Evolutionary conservation across 2,888 invertebrate genomes (phyloP), one percentile per base, ranked within the genome.

Genomic region (Conomelus anceps): DNA sequence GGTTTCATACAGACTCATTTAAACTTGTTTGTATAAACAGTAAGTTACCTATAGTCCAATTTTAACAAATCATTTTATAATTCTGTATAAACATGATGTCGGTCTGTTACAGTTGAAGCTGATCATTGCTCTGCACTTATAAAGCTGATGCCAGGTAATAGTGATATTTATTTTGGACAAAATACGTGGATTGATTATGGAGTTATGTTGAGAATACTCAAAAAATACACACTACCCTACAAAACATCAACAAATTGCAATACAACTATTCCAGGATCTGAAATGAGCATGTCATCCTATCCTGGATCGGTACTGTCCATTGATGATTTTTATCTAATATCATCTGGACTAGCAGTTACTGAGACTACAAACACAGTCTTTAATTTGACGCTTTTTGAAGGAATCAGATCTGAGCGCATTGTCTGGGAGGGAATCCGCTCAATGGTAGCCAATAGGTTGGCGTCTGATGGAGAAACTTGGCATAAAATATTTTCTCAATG

Each of bases 261-360:
- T 22, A 93, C 93, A 22, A 93, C 94, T 3, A 95, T 96, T 24
- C 95, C 97, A 0, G 96, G 96, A 0, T 94, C 94, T 41, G 95
- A 95, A 3, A 95, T 97, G 23, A 95, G 96, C 13, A 97, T 98
- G 93, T 96, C 97, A 0, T 96, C 98, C 0, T 98, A 97, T 93
- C 98, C 98, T 0, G 98, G 97, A 13, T 95, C 96, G n/a, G 92
- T 98, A 84, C 96, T 96, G 34, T 97, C 97, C 34, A 96, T 96
- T 88, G 98, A 98, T 93, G 97, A 98, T 92, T 97, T 96, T 93
- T 98, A 98, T 92, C 93, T 96, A 9, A 85, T 87, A 22, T 34
- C 22, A 92, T 92, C 96, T 0, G 94, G 95, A 89, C 93, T 97
- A 92, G 95, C 96, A 13, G 94, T 97, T 1, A 95, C 96, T 17